Evolutionary conservation across 1,140 invertebrate species (phyloP), one percentile per base, ranked within the genome.

Genomic region (Armadillidium nasatum): DNA sequence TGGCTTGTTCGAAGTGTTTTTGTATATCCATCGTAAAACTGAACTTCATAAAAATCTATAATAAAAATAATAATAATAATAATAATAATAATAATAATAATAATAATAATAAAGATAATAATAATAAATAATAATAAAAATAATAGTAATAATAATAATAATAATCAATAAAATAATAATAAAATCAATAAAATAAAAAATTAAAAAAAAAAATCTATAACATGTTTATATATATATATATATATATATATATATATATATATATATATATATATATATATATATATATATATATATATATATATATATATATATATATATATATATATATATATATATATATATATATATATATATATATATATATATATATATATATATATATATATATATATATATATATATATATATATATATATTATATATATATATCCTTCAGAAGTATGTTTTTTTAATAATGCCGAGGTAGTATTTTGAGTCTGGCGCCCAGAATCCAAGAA

Each of bases 301-400:
- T 11, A n/a, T n/a, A n/a, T n/a, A n/a, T n/a, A n/a, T 68, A 68
- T 68, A 68, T 68, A 68, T 9, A n/a, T 68, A 68, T n/a, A 68
- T n/a, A 11, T 11, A 68, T 68, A 68, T 68, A 68, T 67, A 19
- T 19, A 67, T 67, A 22, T n/a, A 67, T 71, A 22, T 71, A 71
- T 21, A 71, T 44, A 23, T 71, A 33, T 22, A 71, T 71, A 71
- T 71, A 44, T 4, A 71, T 44, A 44, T 22, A 44, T 23, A 71
- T 23, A 71, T 71, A 71, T 71, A 71, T 71, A 71, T 71, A 71
- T 71, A 71, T 71, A 71, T 71, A 71, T 71, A 71, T 71, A 71
- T 71, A 71, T 71, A 71, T 71, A 71, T 71, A 71, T 71, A 71
- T 71, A 71, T 71, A 71, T 71, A 44, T 71, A 44, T 71, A 71